Conservation (phyloP, 2,797 vertebrate species). For the Tolypeutes matacus region DNA sequence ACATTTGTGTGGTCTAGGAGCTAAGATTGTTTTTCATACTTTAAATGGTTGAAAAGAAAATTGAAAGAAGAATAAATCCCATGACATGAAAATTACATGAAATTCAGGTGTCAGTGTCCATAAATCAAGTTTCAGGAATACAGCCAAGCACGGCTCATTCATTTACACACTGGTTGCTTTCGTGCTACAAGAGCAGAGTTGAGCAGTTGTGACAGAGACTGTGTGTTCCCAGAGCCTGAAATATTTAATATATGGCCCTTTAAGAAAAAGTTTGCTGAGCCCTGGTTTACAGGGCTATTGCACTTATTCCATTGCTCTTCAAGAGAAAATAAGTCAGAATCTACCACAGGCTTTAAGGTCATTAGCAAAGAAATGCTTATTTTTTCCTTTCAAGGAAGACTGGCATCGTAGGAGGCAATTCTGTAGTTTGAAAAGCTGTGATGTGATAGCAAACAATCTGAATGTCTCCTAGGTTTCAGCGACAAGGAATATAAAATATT, state of each 20-base stretch:
- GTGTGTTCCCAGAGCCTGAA: background rate
- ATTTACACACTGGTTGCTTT: background rate
- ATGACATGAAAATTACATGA: background rate
- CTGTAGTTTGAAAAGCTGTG: background rate
- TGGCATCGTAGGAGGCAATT: background rate
- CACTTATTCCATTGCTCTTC: background rate
- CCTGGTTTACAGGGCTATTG: background rate
- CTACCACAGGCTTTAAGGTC: background rate
- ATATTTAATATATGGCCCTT: background rate
- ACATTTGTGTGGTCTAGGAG: background rate
- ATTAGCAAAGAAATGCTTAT: background rate
- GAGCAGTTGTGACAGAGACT: background rate
- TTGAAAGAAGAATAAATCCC: background rate
- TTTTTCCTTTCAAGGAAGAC: background rate
- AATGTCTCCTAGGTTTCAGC: background rate
- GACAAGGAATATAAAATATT: background rate
- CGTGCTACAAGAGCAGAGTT: background rate
- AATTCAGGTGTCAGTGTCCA: constrained; percentile 1
- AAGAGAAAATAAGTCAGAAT: constrained; percentile 5
- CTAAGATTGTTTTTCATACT: constrained; percentile 1
- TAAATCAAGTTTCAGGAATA: background rate
- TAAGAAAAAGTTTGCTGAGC: background rate
- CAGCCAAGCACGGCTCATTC: rapidly evolving
- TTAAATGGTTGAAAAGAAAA: background rate
- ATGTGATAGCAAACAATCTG: background rate